These are phyloP conservation scores for Drosophila dives DNA, from an alignment of 2,888 invertebrate species.

Conservation along the genomic window DNA sequence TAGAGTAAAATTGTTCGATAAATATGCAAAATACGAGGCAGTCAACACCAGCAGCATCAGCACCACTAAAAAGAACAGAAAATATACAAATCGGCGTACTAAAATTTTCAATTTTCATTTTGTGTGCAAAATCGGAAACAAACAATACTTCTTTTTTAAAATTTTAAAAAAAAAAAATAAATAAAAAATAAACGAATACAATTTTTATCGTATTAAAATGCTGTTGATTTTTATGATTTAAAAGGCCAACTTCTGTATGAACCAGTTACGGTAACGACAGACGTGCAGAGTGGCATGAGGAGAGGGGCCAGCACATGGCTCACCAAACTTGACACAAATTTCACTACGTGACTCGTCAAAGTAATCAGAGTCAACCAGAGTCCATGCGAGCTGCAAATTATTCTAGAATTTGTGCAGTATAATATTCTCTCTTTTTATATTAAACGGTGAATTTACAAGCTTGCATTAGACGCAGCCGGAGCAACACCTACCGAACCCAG, in stretches of 20 bases:
- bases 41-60: neutral
- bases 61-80: constrained; percentile 1
- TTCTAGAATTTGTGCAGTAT: neutral
- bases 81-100: constrained; percentile 11
- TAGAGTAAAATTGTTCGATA: constrained; percentile 75
- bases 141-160: neutral
- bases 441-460: too few species aligned
- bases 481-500: neutral
- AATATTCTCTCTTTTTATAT: neutral
- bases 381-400: neutral
- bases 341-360: neutral
- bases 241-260: neutral
- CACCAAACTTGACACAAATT: neutral
- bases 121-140: constrained; percentile 1
- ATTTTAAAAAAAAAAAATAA: neutral
- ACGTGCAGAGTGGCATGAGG: neutral
- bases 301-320: neutral
- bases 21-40: constrained; percentile 64
- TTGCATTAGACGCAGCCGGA: neutral
- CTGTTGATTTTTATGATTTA: neutral
- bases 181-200: neutral
- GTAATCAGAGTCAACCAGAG: neutral
- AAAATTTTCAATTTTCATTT: constrained; percentile 27
- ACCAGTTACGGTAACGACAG: neutral
- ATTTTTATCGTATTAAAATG: neutral